A percentile compares a stretch with the other conserved stretches of the same genome.
phyloP scores from a whole-genome alignment of 2,797 vertebrate species.

The Lemur catta region DNA sequence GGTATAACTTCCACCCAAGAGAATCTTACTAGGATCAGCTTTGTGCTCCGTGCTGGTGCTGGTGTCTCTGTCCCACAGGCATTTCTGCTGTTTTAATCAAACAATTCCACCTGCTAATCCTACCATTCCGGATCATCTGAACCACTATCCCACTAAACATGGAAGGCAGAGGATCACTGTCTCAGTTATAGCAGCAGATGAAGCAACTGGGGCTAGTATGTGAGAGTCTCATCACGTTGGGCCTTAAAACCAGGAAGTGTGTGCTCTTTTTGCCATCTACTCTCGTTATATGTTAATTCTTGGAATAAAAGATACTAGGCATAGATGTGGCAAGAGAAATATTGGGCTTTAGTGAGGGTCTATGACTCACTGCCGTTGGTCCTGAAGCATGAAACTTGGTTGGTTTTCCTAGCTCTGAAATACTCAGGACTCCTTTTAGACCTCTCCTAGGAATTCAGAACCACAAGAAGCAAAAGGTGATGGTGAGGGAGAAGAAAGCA shows the following conservation, averaged over 20 bases:
- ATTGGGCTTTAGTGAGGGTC: background rate
- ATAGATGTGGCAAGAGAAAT: background rate
- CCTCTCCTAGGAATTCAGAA: background rate
- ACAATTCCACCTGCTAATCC: background rate
- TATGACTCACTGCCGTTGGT: background rate
- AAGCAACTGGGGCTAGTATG: background rate
- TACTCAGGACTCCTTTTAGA: background rate
- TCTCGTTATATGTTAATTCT: background rate
- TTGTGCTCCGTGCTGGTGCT: background rate
- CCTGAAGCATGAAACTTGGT: background rate
- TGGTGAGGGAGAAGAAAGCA: background rate
- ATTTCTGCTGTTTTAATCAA: conserved; percentile 29
- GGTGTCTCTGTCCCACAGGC: background rate
- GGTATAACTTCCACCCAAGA: background rate
- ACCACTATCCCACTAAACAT: background rate
- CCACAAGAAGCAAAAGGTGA: background rate
- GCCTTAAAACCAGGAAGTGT: background rate
- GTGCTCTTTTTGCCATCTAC: background rate
- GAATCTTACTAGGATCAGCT: background rate
- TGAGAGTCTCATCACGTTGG: background rate
- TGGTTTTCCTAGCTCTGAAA: background rate
- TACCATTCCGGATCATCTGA: background rate
- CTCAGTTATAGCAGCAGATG: background rate
- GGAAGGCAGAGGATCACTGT: background rate
- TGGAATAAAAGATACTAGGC: background rate